Evolutionary conservation across 1,140 invertebrate species (phyloP).

Genomic region (Orussus abietinus): DNA sequence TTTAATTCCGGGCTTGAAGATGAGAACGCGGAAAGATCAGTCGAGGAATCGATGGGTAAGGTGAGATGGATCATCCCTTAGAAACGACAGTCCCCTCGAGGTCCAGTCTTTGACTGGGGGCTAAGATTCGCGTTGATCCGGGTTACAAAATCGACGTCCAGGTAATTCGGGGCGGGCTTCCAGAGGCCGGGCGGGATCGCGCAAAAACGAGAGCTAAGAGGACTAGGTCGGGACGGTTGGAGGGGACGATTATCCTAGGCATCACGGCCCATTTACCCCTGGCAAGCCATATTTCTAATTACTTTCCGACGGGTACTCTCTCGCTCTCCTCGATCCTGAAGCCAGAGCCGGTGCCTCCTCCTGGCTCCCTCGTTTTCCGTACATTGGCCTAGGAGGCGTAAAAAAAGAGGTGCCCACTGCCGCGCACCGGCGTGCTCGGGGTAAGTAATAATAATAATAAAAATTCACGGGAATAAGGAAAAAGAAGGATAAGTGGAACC

Average conservation of each 20-base stretch:
- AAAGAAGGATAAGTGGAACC: too few species aligned
- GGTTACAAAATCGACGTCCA: neutral
- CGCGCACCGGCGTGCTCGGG: neutral
- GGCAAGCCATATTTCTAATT: conserved; percentile 43
- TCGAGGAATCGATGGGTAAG: too few species aligned
- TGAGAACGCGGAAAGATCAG: too few species aligned
- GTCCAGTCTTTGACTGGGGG: too few species aligned
- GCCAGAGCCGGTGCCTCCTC: neutral
- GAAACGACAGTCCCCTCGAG: too few species aligned
- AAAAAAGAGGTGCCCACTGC: too few species aligned
- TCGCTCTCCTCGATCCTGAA: neutral
- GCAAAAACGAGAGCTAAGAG: neutral
- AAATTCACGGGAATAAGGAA: too few species aligned
- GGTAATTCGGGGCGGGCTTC: neutral
- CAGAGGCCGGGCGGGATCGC: neutral
- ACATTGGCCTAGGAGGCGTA: neutral
- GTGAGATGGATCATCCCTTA: too few species aligned
- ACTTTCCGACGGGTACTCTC: conserved; percentile 31
- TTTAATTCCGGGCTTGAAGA: too few species aligned
- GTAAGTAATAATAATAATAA: too few species aligned
- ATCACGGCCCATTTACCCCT: conserved; percentile 39
- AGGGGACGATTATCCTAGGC: conserved; percentile 35
- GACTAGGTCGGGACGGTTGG: neutral
- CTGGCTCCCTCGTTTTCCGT: neutral
- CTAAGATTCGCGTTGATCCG: neutral